phyloP scores from a whole-genome alignment of 2,888 invertebrate genomes.

The Lochmaea crataegi region DNA sequence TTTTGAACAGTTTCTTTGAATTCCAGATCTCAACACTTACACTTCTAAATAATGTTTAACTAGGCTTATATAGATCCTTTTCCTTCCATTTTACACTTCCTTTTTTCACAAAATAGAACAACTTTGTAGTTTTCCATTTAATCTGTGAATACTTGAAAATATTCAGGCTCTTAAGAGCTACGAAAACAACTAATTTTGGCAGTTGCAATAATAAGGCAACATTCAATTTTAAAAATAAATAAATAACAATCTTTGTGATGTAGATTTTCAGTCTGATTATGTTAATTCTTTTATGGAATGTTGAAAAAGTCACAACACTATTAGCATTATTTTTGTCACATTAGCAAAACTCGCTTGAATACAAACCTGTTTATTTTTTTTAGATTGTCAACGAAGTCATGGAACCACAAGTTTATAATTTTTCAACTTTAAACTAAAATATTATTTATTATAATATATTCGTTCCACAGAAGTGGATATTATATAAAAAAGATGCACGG shows the following conservation, averaged over 20 bases:
- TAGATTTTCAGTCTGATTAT: conserved; percentile 38
- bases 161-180: background rate
- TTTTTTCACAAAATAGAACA: no score
- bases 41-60: no score
- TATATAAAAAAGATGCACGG: no score
- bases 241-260: background rate
- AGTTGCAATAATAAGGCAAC: conserved; percentile 23
- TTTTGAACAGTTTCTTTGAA: background rate
- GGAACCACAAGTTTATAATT: background rate
- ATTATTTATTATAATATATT: no score
- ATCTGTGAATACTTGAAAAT: conserved; percentile 4
- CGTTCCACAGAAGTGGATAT: no score
- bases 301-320: conserved; percentile 2
- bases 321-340: background rate
- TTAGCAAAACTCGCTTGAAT: background rate
- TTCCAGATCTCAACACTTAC: no score
- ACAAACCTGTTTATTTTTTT: background rate
- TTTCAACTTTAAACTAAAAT: no score
- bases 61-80: no score
- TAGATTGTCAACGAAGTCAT: background rate
- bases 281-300: conserved; percentile 22
- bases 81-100: no score
- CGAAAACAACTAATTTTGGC: conserved; percentile 11
- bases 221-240: background rate
- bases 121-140: no score